Evolutionary conservation across 2,113 vertebrate genomes (phyloP).

Genomic region (Lagopus leucura): DNA sequence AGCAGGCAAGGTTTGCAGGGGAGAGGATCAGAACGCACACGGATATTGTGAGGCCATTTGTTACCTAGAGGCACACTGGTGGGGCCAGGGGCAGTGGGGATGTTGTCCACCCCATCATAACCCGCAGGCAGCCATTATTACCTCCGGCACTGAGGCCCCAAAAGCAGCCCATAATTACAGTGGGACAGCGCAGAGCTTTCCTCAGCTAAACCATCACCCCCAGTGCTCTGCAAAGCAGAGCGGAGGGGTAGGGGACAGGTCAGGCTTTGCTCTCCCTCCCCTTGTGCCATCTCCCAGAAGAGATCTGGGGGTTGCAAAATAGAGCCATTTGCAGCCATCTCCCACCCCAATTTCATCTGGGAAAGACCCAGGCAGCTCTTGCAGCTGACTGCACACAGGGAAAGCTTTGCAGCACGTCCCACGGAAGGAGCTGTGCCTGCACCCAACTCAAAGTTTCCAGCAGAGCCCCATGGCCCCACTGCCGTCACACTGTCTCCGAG

Average conservation of each 20-base stretch:
- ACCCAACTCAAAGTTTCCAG: constrained; percentile 41
- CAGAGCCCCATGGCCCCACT: not conserved
- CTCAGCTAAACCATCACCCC: not conserved
- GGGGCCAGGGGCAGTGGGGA: not conserved
- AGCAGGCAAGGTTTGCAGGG: rapidly evolving
- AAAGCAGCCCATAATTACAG: not conserved
- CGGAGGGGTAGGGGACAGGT: not conserved
- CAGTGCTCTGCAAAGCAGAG: not conserved
- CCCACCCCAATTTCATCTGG: not conserved
- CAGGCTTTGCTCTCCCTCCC: not conserved
- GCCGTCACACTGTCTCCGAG: not conserved
- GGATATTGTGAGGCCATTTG: not conserved
- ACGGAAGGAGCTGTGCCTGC: not conserved
- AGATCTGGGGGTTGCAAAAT: not conserved
- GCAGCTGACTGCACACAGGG: rapidly evolving
- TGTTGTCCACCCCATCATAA: constrained; percentile 10
- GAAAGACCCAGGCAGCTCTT: not conserved
- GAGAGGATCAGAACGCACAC: not conserved
- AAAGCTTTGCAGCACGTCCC: not conserved
- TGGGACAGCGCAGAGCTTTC: not conserved
- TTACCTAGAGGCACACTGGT: rapidly evolving
- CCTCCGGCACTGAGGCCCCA: not conserved
- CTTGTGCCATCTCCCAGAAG: no score
- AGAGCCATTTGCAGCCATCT: not conserved
- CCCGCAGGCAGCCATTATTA: not conserved